These are phyloP conservation scores for Heliconius cydno DNA, from an alignment of 2,888 invertebrate species.

Conservation along the genomic window DNA sequence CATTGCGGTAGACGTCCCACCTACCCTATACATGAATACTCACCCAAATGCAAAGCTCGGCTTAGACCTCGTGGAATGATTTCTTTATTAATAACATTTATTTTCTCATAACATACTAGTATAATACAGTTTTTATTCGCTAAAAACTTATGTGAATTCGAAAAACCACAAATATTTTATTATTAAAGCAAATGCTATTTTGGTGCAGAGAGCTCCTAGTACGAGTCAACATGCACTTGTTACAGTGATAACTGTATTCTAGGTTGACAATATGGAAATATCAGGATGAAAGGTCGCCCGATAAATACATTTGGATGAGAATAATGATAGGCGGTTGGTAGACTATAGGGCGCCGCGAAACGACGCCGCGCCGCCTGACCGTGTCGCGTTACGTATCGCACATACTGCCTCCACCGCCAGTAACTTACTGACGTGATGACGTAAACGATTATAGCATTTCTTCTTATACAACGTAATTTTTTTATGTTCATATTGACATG, in stretches of 20 bases:
- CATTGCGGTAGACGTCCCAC: too few species aligned
- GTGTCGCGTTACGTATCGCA: slow-evolving; percentile 56
- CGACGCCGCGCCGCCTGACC: slow-evolving; percentile 72
- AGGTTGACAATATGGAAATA: slow-evolving; percentile 40
- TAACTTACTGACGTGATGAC: slow-evolving; percentile 19
- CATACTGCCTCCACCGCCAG: slow-evolving; percentile 53
- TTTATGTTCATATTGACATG: neutral
- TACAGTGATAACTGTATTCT: slow-evolving; percentile 38
- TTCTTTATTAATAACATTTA: too few species aligned
- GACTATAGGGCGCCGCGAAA: slow-evolving; percentile 78
- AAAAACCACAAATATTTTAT: neutral
- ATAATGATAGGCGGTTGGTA: slow-evolving; percentile 73
- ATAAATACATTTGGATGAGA: slow-evolving; percentile 61
- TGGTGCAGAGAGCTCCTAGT: neutral
- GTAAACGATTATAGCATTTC: neutral
- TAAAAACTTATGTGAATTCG: neutral
- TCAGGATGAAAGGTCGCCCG: slow-evolving; percentile 52
- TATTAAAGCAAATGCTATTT: neutral
- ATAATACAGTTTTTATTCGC: too few species aligned
- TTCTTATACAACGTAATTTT: neutral
- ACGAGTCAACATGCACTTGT: neutral
- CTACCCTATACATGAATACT: too few species aligned
- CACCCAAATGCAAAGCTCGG: too few species aligned
- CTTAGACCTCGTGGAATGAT: too few species aligned
- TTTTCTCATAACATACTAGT: too few species aligned